Conservation (phyloP, 2,888 invertebrate species). For the Thereva unica region DNA sequence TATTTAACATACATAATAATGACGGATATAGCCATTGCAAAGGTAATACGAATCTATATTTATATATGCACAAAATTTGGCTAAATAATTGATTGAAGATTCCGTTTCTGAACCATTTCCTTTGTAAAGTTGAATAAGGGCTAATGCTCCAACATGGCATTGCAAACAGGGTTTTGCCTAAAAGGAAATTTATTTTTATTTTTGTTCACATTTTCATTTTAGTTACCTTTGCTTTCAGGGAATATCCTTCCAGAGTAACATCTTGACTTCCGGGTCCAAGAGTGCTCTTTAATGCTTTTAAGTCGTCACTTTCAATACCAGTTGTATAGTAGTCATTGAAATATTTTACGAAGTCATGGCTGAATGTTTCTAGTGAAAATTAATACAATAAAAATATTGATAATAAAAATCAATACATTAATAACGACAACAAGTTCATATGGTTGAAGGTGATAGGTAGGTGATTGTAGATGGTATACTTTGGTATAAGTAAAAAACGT, state of each 20-base stretch:
- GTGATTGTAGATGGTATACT: no score
- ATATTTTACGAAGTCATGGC: constrained; percentile 13
- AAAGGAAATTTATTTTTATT: background rate
- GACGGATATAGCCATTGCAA: no score
- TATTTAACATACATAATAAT: no score
- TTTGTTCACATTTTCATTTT: background rate
- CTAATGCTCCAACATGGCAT: constrained; percentile 42
- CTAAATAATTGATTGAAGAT: no score
- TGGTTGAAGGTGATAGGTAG: no score
- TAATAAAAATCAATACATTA: background rate
- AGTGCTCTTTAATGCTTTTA: constrained; percentile 21
- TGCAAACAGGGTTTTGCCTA: background rate
- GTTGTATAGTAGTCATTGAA: constrained; percentile 30
- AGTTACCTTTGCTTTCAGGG: constrained; percentile 32
- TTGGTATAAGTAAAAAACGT: no score
- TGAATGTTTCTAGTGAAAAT: constrained; percentile 35
- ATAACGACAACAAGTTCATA: no score
- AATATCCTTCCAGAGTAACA: constrained; percentile 29
- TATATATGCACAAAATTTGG: no score
- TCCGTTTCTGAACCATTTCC: constrained; percentile 43
- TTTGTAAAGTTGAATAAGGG: constrained; percentile 36
- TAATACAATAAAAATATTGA: background rate
- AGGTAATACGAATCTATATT: no score
- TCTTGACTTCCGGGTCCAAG: background rate
- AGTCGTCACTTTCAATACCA: constrained; percentile 10